These are phyloP conservation scores for Cyclophora albipunctata DNA, from an alignment of 2,888 invertebrate genomes.

Conservation along the genomic window DNA sequence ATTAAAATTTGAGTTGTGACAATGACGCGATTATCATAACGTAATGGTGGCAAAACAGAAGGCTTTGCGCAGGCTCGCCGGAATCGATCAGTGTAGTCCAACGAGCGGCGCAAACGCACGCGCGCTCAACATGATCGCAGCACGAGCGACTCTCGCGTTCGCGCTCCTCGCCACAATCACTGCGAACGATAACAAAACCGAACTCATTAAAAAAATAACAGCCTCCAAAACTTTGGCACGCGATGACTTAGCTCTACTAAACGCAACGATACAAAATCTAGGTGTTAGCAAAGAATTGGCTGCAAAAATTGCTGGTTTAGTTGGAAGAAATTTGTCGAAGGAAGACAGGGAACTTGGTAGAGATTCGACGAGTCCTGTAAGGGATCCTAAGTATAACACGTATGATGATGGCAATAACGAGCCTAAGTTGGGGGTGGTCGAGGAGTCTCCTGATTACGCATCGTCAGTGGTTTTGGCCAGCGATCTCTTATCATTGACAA, in stretches of 20 bases:
- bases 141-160: constrained; percentile 41
- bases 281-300: constrained; percentile 45
- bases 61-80: constrained; percentile 16
- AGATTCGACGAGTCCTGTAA: constrained; percentile 1
- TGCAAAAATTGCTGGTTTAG: constrained; percentile 37
- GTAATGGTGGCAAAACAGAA: constrained; percentile 28
- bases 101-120: constrained; percentile 59
- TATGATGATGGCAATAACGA: constrained; percentile 32
- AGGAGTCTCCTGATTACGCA: constrained; percentile 66
- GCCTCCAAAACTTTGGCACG: constrained; percentile 41
- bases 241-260: constrained; percentile 36
- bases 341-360: constrained; percentile 1
- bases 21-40: constrained; percentile 42
- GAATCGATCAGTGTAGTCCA: constrained; percentile 40
- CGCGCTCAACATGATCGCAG: constrained; percentile 34
- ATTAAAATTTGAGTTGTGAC: constrained; percentile 8
- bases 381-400: constrained; percentile 25
- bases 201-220: constrained; percentile 27
- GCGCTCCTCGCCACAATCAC: constrained; percentile 36
- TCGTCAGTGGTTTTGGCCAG: constrained; percentile 66
- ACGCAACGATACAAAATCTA: constrained; percentile 41
- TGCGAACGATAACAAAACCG: constrained; percentile 18
- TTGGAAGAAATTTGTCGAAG: constrained; percentile 29
- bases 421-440: constrained; percentile 41
- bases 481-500: constrained; percentile 63